phyloP scores from a whole-genome alignment of 2,888 invertebrate species.

The Drosophila mimetica region DNA sequence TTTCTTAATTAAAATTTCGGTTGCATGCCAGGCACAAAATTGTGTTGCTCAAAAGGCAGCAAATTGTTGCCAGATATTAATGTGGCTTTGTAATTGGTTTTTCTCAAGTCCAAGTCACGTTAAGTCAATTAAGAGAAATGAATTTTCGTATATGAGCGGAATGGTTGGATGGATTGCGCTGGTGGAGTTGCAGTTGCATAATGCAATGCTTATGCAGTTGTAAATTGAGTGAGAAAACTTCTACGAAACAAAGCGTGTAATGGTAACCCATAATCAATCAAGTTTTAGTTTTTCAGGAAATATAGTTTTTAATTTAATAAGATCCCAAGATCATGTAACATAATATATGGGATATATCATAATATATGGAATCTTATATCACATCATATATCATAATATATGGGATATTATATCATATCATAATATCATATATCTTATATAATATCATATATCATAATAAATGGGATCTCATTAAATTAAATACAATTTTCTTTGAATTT shows the following conservation, averaged over 20 bases:
- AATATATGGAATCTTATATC: too few species aligned
- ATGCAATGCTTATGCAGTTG: constrained; percentile 10
- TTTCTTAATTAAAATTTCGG: constrained; percentile 73
- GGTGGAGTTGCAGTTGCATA: constrained; percentile 28
- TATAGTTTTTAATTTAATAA: too few species aligned
- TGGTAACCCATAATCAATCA: not conserved
- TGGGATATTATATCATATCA: too few species aligned
- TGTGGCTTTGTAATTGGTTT: constrained; percentile 75
- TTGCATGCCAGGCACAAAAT: constrained; percentile 61
- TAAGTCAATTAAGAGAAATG: constrained; percentile 74
- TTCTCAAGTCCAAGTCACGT: constrained; percentile 74
- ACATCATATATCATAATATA: too few species aligned
- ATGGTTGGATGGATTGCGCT: constrained; percentile 30
- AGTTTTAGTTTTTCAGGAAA: too few species aligned
- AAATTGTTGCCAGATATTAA: constrained; percentile 69
- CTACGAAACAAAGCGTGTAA: not conserved
- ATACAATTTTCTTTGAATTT: not conserved
- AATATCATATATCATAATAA: too few species aligned
- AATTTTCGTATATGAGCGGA: constrained; percentile 54
- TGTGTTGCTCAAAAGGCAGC: constrained; percentile 48
- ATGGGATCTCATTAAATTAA: too few species aligned
- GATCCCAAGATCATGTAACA: too few species aligned
- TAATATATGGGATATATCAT: too few species aligned
- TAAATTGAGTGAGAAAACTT: constrained; percentile 18
- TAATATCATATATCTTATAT: too few species aligned